A percentile compares a stretch with the other conserved stretches of the same genome.
These are phyloP conservation scores for Amphilophus citrinellus DNA, from an alignment of 2,113 vertebrate species.

Conservation along the genomic window DNA sequence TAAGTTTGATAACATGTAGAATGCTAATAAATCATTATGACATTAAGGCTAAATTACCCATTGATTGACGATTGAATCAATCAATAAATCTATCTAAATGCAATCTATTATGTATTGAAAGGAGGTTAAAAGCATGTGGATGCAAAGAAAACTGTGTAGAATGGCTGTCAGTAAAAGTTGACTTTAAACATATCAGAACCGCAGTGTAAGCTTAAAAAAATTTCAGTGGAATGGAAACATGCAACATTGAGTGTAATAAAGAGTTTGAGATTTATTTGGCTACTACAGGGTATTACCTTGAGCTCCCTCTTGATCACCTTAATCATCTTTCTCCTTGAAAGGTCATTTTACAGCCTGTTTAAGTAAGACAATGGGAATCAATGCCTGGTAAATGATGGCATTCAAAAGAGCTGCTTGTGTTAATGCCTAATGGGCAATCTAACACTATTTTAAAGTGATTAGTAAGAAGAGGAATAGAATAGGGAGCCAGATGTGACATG, in stretches of 20 bases:
- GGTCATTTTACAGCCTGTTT: conserved; percentile 69
- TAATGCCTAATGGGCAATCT: conserved; percentile 63
- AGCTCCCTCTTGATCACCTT: conserved; percentile 60
- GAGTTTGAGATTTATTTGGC: conserved; percentile 32
- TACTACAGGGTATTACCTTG: conserved; percentile 55
- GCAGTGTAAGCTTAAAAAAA: neutral
- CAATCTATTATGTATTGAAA: neutral
- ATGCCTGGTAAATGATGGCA: conserved; percentile 65
- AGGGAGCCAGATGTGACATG: conserved; percentile 54
- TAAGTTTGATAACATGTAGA: too few species aligned
- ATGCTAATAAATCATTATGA: neutral
- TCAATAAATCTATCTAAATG: neutral
- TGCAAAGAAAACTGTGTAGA: neutral
- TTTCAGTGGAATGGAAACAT: neutral
- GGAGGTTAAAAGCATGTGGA: neutral
- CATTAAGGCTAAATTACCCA: neutral
- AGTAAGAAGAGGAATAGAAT: conserved; percentile 59
- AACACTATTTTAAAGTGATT: conserved; percentile 68
- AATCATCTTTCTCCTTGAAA: conserved; percentile 60
- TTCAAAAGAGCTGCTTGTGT: conserved; percentile 59
- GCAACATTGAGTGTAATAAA: conserved; percentile 16
- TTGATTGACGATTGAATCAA: neutral
- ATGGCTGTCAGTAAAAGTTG: neutral
- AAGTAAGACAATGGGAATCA: conserved; percentile 70
- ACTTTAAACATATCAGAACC: neutral